Evolutionary conservation across 92 coral and sea anemone genomes (phyloP).

Genomic region (Scolanthus callimorphus): DNA sequence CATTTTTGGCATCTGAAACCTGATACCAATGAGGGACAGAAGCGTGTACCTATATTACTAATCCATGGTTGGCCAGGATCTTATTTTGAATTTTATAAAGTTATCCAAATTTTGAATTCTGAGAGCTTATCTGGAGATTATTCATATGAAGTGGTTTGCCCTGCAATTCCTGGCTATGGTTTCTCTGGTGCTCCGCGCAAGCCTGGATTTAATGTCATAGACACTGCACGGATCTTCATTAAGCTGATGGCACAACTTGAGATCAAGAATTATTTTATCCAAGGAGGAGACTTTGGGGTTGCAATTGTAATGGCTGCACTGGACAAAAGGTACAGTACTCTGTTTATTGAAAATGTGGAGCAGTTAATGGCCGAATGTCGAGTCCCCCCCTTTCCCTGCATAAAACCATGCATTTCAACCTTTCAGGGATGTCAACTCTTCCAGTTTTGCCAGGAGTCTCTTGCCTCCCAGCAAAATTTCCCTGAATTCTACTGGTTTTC

Average conservation of each 20-base stretch:
- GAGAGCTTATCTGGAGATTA: conserved; percentile 37
- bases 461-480: no score
- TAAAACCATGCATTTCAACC: no score
- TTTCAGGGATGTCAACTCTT: no score
- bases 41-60: conserved; percentile 66
- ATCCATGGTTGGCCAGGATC: conserved; percentile 99
- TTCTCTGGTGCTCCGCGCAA: conserved; percentile 90
- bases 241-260: conserved; percentile 84
- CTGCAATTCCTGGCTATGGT: conserved; percentile 90
- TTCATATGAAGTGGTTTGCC: conserved; percentile 85
- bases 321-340: no score
- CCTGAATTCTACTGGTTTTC: no score
- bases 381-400: no score
- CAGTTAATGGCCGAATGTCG: no score
- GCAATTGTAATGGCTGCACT: no score
- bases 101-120: conserved; percentile 48
- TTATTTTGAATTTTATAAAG: conserved; percentile 85
- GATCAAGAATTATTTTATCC: conserved; percentile 63
- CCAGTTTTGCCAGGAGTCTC: no score
- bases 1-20: conserved; percentile 86
- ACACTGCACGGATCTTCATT: conserved; percentile 68
- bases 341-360: no score
- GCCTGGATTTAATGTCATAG: conserved; percentile 59
- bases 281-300: conserved; percentile 98
- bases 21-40: conserved; percentile 46